phyloP scores from a whole-genome alignment of 2,888 invertebrate species.

The Eupithecia subumbrata region DNA sequence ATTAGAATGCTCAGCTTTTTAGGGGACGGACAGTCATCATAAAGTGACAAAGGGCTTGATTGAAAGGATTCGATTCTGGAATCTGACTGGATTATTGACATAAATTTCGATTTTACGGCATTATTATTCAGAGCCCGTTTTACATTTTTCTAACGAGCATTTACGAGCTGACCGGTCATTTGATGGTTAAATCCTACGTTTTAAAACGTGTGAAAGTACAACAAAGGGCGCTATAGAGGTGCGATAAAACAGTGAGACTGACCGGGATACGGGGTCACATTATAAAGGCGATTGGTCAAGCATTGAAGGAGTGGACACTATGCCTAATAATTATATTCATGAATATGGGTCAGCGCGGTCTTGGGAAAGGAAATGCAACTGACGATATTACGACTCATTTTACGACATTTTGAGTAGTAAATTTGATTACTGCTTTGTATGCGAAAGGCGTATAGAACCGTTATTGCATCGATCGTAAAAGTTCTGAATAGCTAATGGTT shows the following conservation, averaged over 20 bases:
- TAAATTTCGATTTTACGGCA: slow-evolving; percentile 77
- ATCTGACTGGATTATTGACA: slow-evolving; percentile 43
- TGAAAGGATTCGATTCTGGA: slow-evolving; percentile 29
- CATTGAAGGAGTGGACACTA: slow-evolving; percentile 68
- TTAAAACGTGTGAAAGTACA: slow-evolving; percentile 81
- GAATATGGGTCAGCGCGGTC: slow-evolving; percentile 75
- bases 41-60: slow-evolving; percentile 40
- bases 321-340: slow-evolving; percentile 60
- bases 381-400: slow-evolving; percentile 37
- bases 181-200: slow-evolving; percentile 70
- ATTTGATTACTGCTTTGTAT: slow-evolving; percentile 38
- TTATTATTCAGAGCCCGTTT: slow-evolving; percentile 70
- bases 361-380: slow-evolving; percentile 75
- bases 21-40: slow-evolving; percentile 27
- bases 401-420: slow-evolving; percentile 36
- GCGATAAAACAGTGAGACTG: slow-evolving; percentile 66
- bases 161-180: slow-evolving; percentile 73
- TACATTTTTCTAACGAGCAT: slow-evolving; percentile 65
- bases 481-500: slow-evolving; percentile 16
- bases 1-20: slow-evolving; percentile 47
- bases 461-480: slow-evolving; percentile 29
- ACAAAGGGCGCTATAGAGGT: slow-evolving; percentile 57
- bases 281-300: slow-evolving; percentile 79
- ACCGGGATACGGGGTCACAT: slow-evolving; percentile 64
- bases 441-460: slow-evolving; percentile 29